Evolutionary conservation across 2,797 vertebrate genomes (phyloP).

Genomic region (Squalus acanthias): DNA sequence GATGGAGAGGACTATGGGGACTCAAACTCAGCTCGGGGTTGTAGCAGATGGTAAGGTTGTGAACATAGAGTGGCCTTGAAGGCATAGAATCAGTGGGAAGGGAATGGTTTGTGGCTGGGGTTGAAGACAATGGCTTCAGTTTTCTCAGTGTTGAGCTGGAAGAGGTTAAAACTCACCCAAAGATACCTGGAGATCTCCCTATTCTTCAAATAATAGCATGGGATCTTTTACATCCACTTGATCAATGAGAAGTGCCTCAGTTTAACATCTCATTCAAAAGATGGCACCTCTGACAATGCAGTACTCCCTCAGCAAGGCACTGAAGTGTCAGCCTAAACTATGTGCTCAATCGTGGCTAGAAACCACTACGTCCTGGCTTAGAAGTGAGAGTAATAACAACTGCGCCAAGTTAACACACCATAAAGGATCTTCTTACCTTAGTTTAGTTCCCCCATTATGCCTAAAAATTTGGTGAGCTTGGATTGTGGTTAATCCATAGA

Average conservation of each 20-base stretch:
- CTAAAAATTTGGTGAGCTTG: neutral
- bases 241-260: neutral
- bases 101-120: neutral
- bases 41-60: neutral
- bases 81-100: neutral
- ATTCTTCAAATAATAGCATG: neutral
- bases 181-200: neutral
- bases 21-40: neutral
- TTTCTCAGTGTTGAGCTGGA: neutral
- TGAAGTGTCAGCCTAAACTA: no score
- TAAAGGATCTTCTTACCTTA: neutral
- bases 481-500: neutral
- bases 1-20: neutral
- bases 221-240: neutral
- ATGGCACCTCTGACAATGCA: neutral
- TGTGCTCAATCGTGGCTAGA: no score
- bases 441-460: neutral
- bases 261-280: neutral
- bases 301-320: neutral
- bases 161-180: neutral
- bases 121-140: neutral
- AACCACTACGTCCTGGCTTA: neutral
- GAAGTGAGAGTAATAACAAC: no score
- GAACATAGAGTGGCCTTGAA: no score
- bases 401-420: no score